phyloP scores from a whole-genome alignment of 2,888 invertebrate species.

The Lycia hirtaria region DNA sequence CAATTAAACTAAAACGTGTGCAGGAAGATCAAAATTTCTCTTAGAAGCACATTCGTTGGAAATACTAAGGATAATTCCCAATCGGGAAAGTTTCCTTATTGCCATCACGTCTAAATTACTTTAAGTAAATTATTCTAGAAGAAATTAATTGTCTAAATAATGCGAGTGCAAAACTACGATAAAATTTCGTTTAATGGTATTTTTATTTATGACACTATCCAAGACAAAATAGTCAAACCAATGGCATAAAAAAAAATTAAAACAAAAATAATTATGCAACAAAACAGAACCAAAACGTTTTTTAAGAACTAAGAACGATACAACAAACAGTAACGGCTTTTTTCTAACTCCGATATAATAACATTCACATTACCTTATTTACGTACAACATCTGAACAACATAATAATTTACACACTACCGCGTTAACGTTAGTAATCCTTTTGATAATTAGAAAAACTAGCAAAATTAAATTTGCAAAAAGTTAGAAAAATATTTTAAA shows the following conservation, averaged over 20 bases:
- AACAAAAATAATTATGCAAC: constrained; percentile 65
- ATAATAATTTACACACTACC: too few species aligned
- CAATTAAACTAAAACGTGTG: constrained; percentile 33
- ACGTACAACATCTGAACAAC: too few species aligned
- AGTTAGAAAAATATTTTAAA: too few species aligned
- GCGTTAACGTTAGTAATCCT: too few species aligned
- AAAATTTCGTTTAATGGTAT: constrained; percentile 40
- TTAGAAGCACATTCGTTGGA: constrained; percentile 29
- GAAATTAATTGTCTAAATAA: constrained; percentile 45
- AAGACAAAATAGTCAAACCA: constrained; percentile 44
- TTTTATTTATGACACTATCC: constrained; percentile 45
- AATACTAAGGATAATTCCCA: constrained; percentile 7
- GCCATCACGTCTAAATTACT: constrained; percentile 20
- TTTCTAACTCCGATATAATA: too few species aligned
- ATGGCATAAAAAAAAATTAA: constrained; percentile 34
- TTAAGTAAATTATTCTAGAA: constrained; percentile 39
- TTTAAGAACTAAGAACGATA: constrained; percentile 71
- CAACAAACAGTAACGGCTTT: constrained; percentile 54
- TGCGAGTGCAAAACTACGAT: constrained; percentile 39
- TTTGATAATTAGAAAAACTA: too few species aligned
- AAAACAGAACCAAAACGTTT: constrained; percentile 63
- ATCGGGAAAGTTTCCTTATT: not conserved
- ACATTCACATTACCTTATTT: too few species aligned
- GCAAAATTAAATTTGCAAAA: too few species aligned
- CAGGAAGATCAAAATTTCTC: constrained; percentile 30